Evolutionary conservation across 64 coral and sea anemone species (phyloP).

Genomic region (Montipora sp.): DNA sequence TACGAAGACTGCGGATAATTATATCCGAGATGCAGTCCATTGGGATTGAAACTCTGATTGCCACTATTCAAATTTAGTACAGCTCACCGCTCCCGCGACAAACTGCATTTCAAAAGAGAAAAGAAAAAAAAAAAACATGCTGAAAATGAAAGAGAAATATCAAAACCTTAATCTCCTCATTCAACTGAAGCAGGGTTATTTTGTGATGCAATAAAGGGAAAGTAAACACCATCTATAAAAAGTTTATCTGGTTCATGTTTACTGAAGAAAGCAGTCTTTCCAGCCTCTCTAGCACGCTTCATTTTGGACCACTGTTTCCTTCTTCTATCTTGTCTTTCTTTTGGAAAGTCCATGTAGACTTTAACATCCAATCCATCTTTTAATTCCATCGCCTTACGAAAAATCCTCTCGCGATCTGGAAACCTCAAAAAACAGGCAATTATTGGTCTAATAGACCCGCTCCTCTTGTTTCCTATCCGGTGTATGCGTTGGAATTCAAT

Average conservation of each 20-base stretch:
- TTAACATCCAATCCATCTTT: not conserved
- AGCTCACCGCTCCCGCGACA: too few species aligned
- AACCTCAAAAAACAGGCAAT: not conserved
- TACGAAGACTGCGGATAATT: too few species aligned
- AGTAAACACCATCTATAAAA: not conserved
- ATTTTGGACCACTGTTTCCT: not conserved
- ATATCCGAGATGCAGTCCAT: too few species aligned
- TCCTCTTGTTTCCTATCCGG: not conserved
- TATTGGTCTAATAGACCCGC: not conserved
- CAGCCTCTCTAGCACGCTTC: not conserved
- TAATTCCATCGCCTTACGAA: not conserved
- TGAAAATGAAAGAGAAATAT: too few species aligned
- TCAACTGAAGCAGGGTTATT: too few species aligned
- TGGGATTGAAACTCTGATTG: too few species aligned
- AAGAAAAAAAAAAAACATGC: too few species aligned
- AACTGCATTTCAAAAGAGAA: too few species aligned
- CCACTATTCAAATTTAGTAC: too few species aligned
- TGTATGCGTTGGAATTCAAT: not conserved
- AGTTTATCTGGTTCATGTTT: not conserved
- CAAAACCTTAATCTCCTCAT: too few species aligned
- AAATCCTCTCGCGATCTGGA: not conserved
- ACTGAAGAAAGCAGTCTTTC: not conserved
- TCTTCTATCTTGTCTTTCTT: not conserved
- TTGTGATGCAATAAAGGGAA: too few species aligned
- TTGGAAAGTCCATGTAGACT: not conserved